Base-by-base conservation (phyloP, 2,797 vertebrate species). In the Euthynnus affinis region DNA sequence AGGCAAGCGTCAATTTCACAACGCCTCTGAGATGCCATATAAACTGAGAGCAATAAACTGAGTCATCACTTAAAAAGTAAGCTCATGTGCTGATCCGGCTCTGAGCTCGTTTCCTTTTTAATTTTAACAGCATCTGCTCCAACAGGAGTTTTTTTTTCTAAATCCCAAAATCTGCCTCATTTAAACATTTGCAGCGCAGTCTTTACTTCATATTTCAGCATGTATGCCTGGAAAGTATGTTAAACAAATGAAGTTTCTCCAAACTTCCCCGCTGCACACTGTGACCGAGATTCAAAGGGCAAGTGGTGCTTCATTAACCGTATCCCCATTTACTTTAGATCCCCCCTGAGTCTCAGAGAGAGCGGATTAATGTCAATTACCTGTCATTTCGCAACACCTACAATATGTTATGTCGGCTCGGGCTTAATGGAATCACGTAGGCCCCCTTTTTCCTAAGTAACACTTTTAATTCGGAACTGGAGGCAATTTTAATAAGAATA, bases 241-340 rank as follows among this genome's bases (percentile, higher is more conserved):
- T 61, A 65, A 88, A 85, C 78, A 69, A 78, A 87, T 70, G 77
- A 86, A 91, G 84, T 91, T 91, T 85, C 71, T 52, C 34, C 76
- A 88, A 93, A 93, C 84, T 90, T 91, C 68, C 80, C 75, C 42
- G 86, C 88, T 67, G 83, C 91, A 91, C 82, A 92, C 88, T 93
- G 92, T 82, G 92, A 87, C 81, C 78, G 89, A 81, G 91, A 90
- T 83, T 79, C 92, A 91, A 92, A 91, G 92, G 92, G 92, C 92
- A 94, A 94, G 94, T 90, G 90, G 87, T 84, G 91, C 90, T 93
- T 94, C 92, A 94, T 94, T 95, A 94, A 92, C 88, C 84, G 87
- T 81, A 81, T 93, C 89, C 87, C 86, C 89, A 74, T 92, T 93
- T 85, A 87, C 91, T 87, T 81, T 70, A 91, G 84, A 89, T 85